These are phyloP conservation scores for Callionymus lyra DNA, from an alignment of 2,113 vertebrate species.

Conservation along the genomic window DNA sequence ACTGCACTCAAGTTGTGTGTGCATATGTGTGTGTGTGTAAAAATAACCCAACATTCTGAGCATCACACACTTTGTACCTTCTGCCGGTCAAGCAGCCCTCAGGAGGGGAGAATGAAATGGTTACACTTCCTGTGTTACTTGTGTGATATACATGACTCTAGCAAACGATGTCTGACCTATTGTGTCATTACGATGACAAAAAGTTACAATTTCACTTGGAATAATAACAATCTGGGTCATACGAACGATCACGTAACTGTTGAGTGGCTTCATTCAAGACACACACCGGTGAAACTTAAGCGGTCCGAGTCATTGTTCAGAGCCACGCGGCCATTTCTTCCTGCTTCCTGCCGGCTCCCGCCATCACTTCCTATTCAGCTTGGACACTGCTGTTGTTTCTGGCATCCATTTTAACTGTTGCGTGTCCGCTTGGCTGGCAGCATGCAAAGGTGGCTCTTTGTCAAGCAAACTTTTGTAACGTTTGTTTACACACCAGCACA, in stretches of 20 bases:
- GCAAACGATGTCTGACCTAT: too few species aligned
- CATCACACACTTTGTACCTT: too few species aligned
- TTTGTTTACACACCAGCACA: neutral
- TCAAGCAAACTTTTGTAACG: constrained; percentile 1
- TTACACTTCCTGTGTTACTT: too few species aligned
- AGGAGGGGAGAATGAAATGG: too few species aligned
- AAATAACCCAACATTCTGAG: too few species aligned
- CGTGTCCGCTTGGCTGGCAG: constrained; percentile 12
- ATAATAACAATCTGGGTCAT: too few species aligned
- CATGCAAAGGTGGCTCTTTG: constrained; percentile 16
- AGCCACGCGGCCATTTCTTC: constrained; percentile 28
- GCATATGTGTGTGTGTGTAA: constrained; percentile 1
- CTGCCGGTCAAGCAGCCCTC: too few species aligned
- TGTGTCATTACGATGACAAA: too few species aligned
- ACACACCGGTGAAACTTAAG: constrained; percentile 12
- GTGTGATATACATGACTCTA: too few species aligned
- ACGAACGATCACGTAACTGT: too few species aligned
- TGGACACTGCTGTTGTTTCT: constrained; percentile 23
- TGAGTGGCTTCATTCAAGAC: neutral
- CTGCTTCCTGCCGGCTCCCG: constrained; percentile 17
- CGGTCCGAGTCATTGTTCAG: constrained; percentile 23
- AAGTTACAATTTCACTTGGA: too few species aligned
- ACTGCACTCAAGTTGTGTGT: neutral
- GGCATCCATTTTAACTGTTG: constrained; percentile 38
- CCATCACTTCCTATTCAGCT: constrained; percentile 22